phyloP scores from a whole-genome alignment of 2,113 vertebrate genomes.

The Cyphomyrus plagiostoma region DNA sequence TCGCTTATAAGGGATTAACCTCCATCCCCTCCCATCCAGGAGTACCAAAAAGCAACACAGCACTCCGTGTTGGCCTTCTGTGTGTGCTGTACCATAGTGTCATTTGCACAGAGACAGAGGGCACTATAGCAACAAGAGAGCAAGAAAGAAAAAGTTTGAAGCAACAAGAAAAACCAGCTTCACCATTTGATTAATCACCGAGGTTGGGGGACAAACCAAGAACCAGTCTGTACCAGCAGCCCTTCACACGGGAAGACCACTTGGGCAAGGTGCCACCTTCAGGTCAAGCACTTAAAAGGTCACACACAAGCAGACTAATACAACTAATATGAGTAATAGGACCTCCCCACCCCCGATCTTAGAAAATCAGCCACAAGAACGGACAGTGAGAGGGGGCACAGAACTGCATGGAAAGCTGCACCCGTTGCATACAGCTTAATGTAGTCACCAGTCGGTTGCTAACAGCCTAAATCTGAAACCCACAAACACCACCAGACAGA shows the following conservation, averaged over 20 bases:
- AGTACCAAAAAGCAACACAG: neutral
- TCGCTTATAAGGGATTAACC: neutral
- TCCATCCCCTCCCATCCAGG: neutral
- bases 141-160: neutral
- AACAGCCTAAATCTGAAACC: constrained; percentile 37
- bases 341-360: too few relatives aligned
- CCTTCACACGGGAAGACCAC: neutral
- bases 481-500: constrained; percentile 31
- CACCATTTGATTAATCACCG: neutral
- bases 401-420: neutral
- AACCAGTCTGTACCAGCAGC: neutral
- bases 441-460: constrained; percentile 3
- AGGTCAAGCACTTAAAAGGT: neutral
- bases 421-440: neutral
- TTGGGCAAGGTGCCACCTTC: neutral
- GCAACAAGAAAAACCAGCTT: constrained; percentile 26
- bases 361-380: neutral
- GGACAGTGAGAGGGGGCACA: neutral
- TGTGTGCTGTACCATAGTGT: neutral
- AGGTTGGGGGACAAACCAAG: neutral
- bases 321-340: neutral
- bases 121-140: neutral
- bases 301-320: neutral
- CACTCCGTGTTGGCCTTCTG: neutral
- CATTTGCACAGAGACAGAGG: neutral